Conservation (phyloP, 2,797 vertebrate species). For the Pitangus sulphuratus region DNA sequence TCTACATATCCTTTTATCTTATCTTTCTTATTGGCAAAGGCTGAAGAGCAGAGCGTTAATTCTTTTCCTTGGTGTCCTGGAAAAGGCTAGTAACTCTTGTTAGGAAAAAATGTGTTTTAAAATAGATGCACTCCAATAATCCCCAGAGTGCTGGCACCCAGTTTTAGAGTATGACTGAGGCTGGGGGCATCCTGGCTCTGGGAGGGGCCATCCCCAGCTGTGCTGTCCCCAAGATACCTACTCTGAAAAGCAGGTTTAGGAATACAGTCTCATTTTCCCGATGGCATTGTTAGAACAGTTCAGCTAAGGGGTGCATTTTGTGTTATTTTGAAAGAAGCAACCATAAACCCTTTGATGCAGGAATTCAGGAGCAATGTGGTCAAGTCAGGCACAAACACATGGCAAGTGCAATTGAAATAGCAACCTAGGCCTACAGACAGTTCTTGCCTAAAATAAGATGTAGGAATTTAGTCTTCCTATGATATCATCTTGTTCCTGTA, state of each 20-base stretch:
- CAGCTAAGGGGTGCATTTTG: not conserved
- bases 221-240: not conserved
- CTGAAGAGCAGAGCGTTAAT: not conserved
- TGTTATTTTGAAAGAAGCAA: slow-evolving; percentile 1
- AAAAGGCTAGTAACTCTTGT: not conserved
- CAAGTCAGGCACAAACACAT: not conserved
- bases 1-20: not conserved
- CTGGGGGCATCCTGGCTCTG: rapidly evolving
- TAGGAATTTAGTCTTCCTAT: not conserved
- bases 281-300: not conserved
- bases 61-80: not conserved
- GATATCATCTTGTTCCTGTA: not conserved
- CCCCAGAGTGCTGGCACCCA: not conserved
- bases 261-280: not conserved
- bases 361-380: not conserved
- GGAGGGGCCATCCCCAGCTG: not conserved
- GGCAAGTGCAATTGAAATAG: not conserved
- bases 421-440: not conserved
- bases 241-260: not conserved
- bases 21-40: not conserved
- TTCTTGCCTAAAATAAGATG: not conserved
- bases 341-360: not conserved
- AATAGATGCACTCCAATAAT: not conserved
- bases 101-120: not conserved
- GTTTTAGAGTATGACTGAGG: not conserved